Evolutionary conservation across 2,888 invertebrate species (phyloP).

Genomic region (Salpingus planirostris): DNA sequence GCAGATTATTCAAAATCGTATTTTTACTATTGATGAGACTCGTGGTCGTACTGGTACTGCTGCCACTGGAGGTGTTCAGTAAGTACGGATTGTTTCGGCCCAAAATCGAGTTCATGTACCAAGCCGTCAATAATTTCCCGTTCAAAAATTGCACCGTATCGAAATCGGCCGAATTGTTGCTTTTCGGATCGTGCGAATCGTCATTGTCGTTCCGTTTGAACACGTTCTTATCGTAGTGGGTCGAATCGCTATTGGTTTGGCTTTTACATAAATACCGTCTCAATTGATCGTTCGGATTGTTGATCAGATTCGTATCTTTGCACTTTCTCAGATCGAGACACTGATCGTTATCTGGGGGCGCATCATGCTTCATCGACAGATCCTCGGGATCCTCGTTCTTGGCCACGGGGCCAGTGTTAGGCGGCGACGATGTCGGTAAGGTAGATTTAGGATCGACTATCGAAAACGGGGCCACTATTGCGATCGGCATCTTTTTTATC

Average conservation of each 20-base stretch:
- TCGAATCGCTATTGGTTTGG: conserved; percentile 35
- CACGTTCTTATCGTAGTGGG: conserved; percentile 39
- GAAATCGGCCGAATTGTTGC: neutral
- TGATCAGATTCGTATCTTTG: conserved; percentile 18
- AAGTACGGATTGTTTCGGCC: conserved; percentile 30
- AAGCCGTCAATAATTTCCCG: conserved; percentile 41
- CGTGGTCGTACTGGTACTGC: conserved; percentile 31
- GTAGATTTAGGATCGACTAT: conserved; percentile 20
- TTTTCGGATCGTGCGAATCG: conserved; percentile 25
- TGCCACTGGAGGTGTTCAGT: conserved; percentile 18
- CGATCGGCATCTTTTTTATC: conserved; percentile 46
- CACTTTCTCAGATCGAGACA: conserved; percentile 23
- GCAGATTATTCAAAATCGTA: conserved; percentile 38
- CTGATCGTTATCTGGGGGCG: conserved; percentile 17
- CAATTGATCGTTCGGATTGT: conserved; percentile 31
- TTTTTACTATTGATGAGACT: conserved; percentile 33
- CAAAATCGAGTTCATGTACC: conserved; percentile 42
- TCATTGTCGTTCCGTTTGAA: too few relatives aligned
- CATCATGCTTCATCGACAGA: conserved; percentile 31
- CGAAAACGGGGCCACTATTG: conserved; percentile 45
- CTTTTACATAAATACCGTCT: conserved; percentile 30
- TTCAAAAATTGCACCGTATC: conserved; percentile 40
- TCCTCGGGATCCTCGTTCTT: conserved; percentile 40
- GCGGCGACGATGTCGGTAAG: too few relatives aligned
- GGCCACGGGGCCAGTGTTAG: conserved; percentile 18